Evolutionary conservation across 2,888 invertebrate species (phyloP).

Genomic region (Apoda limacodes): DNA sequence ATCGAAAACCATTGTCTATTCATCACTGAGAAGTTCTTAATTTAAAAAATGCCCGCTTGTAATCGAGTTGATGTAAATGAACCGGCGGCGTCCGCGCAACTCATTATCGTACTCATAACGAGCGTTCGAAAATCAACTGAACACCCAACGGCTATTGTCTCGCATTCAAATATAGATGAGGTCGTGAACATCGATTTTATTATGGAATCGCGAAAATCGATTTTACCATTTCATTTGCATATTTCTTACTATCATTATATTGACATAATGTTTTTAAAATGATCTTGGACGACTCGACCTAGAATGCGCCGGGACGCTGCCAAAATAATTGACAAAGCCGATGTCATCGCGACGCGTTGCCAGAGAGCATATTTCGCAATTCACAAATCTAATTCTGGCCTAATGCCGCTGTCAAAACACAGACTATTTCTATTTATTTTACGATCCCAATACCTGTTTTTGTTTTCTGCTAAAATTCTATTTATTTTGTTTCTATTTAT

Average conservation of each 20-base stretch:
- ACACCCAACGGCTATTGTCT: slow-evolving; percentile 59
- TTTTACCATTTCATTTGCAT: background rate
- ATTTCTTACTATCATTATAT: too few species aligned
- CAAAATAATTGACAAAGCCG: slow-evolving; percentile 61
- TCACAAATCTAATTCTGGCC: slow-evolving; percentile 43
- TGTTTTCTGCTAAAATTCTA: too few species aligned
- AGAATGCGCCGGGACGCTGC: slow-evolving; percentile 55
- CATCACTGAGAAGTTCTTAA: slow-evolving; percentile 41
- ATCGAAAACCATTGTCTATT: background rate
- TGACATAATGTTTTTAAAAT: too few species aligned
- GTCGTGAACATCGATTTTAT: slow-evolving; percentile 35
- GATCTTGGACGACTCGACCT: slow-evolving; percentile 49
- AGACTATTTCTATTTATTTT: too few species aligned
- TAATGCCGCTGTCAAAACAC: slow-evolving; percentile 4
- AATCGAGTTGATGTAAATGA: slow-evolving; percentile 35
- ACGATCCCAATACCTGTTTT: too few species aligned
- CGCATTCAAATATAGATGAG: slow-evolving; percentile 27
- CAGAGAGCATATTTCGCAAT: slow-evolving; percentile 58
- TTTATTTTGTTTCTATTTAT: too few species aligned
- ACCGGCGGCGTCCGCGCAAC: slow-evolving; percentile 46
- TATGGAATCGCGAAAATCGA: slow-evolving; percentile 32
- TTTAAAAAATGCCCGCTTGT: slow-evolving; percentile 46
- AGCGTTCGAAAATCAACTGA: slow-evolving; percentile 57
- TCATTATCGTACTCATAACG: slow-evolving; percentile 58
- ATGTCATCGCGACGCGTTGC: slow-evolving; percentile 50